Base-by-base conservation (phyloP, 1,140 invertebrate genomes). In the Drosophila truncata region DNA sequence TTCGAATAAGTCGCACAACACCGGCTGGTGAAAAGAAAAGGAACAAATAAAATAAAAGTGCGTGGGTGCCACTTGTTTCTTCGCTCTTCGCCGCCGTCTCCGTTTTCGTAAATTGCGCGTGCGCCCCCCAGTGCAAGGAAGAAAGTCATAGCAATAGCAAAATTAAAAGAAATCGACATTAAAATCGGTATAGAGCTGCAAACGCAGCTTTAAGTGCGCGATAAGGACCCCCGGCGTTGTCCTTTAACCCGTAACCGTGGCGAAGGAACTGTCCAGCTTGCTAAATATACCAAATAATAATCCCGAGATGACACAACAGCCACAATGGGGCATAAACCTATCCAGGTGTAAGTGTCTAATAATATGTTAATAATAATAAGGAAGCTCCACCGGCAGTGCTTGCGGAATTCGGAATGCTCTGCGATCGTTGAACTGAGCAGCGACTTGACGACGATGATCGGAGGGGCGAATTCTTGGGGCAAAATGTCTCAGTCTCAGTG, bases 281-380 rank as follows among this genome's bases (percentile, higher is more conserved):
- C 70, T 90, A 79, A 90, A 79, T n/a, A 57, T 76, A 49, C 85
- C 81, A 50, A 61, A 57, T 23, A 90, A 77, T 29, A 67, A 42
- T 70, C 57, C 41, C 59, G 58, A 78, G 78, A 92, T 92, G 91
- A 91, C 87, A 70, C 91, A 92, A 84, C 91, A 92, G 72, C 91
- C 91, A 27, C 84, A 88, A 80, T 92, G 91, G 91, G 91, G 91
- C 78, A 82, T 92, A 77, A 86, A 31, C 73, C 67, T 92, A 42
- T 92, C 91, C 47, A 83, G 62, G 82, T 92, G 91, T 92, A 92
- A 92, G 91, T 92, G 73, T 47, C n/a, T 4, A 44, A 29, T n/a
- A 60, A 44, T 5, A 27, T 16, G 25, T 29, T n/a, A 60, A 37
- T 23, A n/a, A n/a, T 44, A 23, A 66, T 29, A 37, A 55, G 33